These are phyloP conservation scores for Pungitius pungitius DNA, from an alignment of 2,113 vertebrate genomes.

Conservation along the genomic window DNA sequence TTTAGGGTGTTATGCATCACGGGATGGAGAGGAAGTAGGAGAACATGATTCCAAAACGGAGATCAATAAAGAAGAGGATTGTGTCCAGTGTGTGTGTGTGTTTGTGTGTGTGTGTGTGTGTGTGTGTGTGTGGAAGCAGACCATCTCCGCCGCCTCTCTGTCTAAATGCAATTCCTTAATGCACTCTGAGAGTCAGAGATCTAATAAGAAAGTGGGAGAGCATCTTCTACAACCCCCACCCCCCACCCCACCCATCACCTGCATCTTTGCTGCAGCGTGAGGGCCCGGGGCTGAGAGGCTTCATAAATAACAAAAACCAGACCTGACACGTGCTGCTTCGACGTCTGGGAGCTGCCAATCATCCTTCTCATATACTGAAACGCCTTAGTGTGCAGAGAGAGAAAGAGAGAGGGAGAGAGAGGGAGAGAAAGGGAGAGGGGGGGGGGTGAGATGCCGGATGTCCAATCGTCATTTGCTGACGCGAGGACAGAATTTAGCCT, in stretches of 20 bases:
- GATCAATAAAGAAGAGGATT: slow-evolving; percentile 40
- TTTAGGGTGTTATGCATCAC: not conserved
- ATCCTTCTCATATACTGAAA: slow-evolving; percentile 66
- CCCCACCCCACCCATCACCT: slow-evolving; percentile 53
- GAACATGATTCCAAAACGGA: not conserved
- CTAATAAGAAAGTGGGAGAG: slow-evolving; percentile 78
- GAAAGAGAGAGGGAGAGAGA: not conserved
- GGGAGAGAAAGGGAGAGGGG: no score
- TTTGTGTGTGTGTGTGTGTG: slow-evolving; percentile 5
- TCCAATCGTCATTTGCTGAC: slow-evolving; percentile 32
- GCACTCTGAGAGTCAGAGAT: slow-evolving; percentile 75
- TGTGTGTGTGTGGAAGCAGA: slow-evolving; percentile 3
- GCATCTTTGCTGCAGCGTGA: slow-evolving; percentile 68
- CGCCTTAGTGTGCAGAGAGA: slow-evolving; percentile 46
- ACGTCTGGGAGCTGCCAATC: slow-evolving; percentile 72
- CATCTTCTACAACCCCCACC: slow-evolving; percentile 69
- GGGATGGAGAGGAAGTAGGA: slow-evolving; percentile 13
- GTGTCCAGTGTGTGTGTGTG: not conserved
- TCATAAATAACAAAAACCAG: slow-evolving; percentile 77
- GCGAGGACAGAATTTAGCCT: slow-evolving; percentile 14
- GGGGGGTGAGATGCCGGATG: slow-evolving; percentile 7
- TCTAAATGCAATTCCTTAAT: slow-evolving; percentile 80
- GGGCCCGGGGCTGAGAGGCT: slow-evolving; percentile 58
- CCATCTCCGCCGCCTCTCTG: slow-evolving; percentile 58
- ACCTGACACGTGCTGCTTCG: slow-evolving; percentile 68